Base-by-base conservation (phyloP, 2,888 invertebrate genomes). In the Catotricha subobsoleta region DNA sequence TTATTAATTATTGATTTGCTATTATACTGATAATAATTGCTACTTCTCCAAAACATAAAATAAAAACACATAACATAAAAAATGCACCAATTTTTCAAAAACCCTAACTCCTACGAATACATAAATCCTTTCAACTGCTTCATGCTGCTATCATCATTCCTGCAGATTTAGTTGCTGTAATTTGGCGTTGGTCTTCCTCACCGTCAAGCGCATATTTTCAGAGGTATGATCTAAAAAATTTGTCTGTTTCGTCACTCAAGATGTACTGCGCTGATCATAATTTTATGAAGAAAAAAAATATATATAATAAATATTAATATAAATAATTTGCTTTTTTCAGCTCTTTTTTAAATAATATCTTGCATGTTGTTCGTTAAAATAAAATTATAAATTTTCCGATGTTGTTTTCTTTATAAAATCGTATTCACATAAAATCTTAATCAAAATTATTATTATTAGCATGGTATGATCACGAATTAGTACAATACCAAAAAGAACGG, bases 391-490 rank as follows among this genome's bases (percentile, higher is more conserved):
- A n/a, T n/a, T n/a, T n/a, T n/a, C n/a, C n/a, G n/a, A n/a, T n/a
- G n/a, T n/a, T n/a, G n/a, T n/a, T n/a, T n/a, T n/a, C n/a, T n/a
- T n/a, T n/a, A n/a, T n/a, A n/a, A n/a, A n/a, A n/a, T n/a, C n/a
- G n/a, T n/a, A n/a, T n/a, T n/a, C n/a, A n/a, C n/a, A n/a, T n/a
- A n/a, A n/a, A n/a, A n/a, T n/a, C n/a, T n/a, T n/a, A n/a, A n/a
- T n/a, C n/a, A n/a, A n/a, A n/a, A n/a, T n/a, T n/a, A n/a, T n/a
- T 52, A 54, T 54, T 51, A 57, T 50, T 63, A 82, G 90, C 90
- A 53, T 91, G 90, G 90, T 91, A 91, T 68, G 90, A 91, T 67
- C 72, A 74, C 57, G 88, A 84, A 60, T 74, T 86, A 58, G 70
- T 79, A 49, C 76, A 76, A 58, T 88, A 86, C 64, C 90, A 88